Base-by-base conservation (phyloP, 1,140 invertebrate genomes). In the Eulimnadia texana region DNA sequence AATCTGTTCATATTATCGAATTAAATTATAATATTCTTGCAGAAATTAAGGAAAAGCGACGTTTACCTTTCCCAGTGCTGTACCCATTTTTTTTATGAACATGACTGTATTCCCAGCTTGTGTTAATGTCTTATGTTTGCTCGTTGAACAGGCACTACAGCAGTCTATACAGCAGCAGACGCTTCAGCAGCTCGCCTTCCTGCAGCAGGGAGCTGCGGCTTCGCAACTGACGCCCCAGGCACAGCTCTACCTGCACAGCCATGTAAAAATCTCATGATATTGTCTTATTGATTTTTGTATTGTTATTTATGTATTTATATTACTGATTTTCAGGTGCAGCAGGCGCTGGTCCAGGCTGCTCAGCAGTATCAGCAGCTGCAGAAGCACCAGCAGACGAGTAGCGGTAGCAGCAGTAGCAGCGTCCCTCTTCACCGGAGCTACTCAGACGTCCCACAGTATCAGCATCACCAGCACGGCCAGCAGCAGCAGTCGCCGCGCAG, bases 341-440 rank as follows among this genome's bases (percentile, higher is more conserved):
- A 90, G 68, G 84, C 84, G 1, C 80, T 89, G 62, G 84, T 84
- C 6, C 86, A 89, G 72, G 86, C 86, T 53, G 85, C 86, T 0
- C 87, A 90, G 71, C 87, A 88, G 64, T 76, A 88, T 42, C 84
- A 88, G 66, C 86, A 85, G 58, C 73, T 87, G 55, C 84, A 89
- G 65, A 86, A 89, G 69, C 81, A 85, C 58, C 85, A 87, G 61
- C 79, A 78, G 64, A 75, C 76, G 68, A 65, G 25, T 19, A 66
- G 33, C 66, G 67, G 42, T 62, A 66, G 19, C 66, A 66, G 11
- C 63, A 68, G 16, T 55, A 65, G 3, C 64, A 68, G 23, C 66
- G 47, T 58, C 23, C 20, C 11, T 42, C 64, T 51, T 63, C 63
- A 68, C 54, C 53, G 20, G 58, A 53, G 55, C 33, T 42, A 42